Evolutionary conservation across 2,113 vertebrate species (phyloP).

Genomic region (Atherinomorus stipes): DNA sequence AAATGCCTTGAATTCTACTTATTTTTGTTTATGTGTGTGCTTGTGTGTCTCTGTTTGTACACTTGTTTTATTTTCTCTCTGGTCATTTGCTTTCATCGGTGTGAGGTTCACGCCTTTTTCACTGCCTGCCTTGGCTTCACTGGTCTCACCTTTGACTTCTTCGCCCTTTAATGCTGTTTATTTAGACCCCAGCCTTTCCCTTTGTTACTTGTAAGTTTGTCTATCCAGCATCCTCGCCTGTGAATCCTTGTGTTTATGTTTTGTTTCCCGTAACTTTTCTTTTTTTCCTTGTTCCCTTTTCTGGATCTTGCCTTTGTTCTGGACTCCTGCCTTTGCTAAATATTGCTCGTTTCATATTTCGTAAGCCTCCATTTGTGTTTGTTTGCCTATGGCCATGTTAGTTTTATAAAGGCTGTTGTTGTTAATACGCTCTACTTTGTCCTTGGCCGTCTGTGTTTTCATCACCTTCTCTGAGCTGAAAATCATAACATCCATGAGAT

Average conservation of each 20-base stretch:
- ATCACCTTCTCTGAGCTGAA: neutral
- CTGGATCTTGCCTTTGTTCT: neutral
- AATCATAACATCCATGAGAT: neutral
- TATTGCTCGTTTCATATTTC: neutral
- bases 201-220: neutral
- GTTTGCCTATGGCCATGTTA: neutral
- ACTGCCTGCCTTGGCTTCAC: neutral
- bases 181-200: neutral
- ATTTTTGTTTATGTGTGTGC: no score
- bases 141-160: neutral
- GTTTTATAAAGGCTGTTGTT: neutral
- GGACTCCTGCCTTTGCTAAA: neutral
- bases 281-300: neutral
- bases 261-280: neutral
- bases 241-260: neutral
- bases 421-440: neutral
- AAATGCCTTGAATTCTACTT: no score
- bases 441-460: neutral
- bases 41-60: no score
- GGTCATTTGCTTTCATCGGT: neutral
- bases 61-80: no score
- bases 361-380: neutral
- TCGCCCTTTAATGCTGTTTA: neutral
- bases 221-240: neutral
- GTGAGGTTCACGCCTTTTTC: neutral